Base-by-base conservation (phyloP, 2,888 invertebrate genomes). In the Antitype chi region DNA sequence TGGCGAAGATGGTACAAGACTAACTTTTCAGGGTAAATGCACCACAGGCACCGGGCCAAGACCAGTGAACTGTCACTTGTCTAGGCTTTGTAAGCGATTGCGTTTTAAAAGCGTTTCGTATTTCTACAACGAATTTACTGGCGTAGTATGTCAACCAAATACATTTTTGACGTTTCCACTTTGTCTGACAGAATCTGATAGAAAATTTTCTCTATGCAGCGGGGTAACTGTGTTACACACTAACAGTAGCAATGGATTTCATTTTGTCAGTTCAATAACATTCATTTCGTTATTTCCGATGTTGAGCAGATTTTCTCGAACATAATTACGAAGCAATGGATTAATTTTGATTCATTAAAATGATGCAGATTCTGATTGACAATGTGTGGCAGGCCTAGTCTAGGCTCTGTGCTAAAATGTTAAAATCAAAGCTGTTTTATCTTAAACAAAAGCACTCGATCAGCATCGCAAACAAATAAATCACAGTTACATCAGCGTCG, bases 391-490 rank as follows among this genome's bases (percentile, higher is more conserved):
- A 11, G 63, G n/a, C 9, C 17, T 17, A 43, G 64, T 43, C 64
- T 47, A 43, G 25, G 3, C 20, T 25, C 8, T 43, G 25, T 47
- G 20, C 1, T 25, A 47, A 47, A 47, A 38, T 47, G 25, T 8
- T 25, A 66, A 13, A 47, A 47, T 20, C 20, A 0, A 32, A 53
- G 28, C 17, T 43, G 28, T 25, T 13, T 43, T 52, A n/a, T 5
- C 3, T 28, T n/a, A 47, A 20, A n/a, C 11, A 60, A 66, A 76
- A 49, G n/a, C 69, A 57, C 38, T 57, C 25, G 7, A 49, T n/a
- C 38, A 59, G 20, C 52, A 78, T 63, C 47, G 38, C 11, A 68
- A 49, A 69, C 74, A 74, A 82, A n/a, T n/a, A n/a, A n/a, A 80
- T 74, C 74, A 80, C 59, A 15, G 80, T 74, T 49, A 43, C 59